These are phyloP conservation scores for Panagrolaimus sp. DNA, from an alignment of 1,140 invertebrate species.

Conservation along the genomic window DNA sequence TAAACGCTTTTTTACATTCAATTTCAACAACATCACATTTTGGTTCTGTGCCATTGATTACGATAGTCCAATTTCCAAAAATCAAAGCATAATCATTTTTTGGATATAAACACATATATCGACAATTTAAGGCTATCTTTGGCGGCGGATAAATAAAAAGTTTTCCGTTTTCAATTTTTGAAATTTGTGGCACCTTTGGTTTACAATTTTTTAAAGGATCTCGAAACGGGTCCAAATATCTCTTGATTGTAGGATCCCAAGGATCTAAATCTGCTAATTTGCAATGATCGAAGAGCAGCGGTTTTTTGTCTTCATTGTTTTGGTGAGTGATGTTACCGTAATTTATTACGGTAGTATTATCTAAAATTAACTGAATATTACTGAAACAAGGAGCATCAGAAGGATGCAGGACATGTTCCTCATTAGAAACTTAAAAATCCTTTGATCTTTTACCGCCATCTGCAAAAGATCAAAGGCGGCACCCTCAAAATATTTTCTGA, in stretches of 20 bases:
- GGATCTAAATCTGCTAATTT: slow-evolving; percentile 23
- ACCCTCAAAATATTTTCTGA: no score
- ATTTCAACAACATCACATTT: slow-evolving; percentile 29
- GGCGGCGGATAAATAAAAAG: not conserved
- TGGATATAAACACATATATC: slow-evolving; percentile 24
- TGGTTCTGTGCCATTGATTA: slow-evolving; percentile 11
- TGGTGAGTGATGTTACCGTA: no score
- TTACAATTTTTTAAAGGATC: slow-evolving; percentile 24
- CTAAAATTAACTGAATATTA: no score
- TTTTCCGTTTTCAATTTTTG: not conserved
- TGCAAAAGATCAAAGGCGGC: no score
- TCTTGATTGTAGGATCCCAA: slow-evolving; percentile 24
- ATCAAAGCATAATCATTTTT: slow-evolving; percentile 16
- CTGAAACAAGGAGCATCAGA: no score
- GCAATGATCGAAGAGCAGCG: slow-evolving; percentile 17
- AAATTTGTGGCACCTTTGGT: not conserved
- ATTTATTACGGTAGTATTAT: no score
- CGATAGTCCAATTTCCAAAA: slow-evolving; percentile 16
- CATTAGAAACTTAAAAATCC: no score
- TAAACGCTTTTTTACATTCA: not conserved
- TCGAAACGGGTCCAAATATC: slow-evolving; percentile 15
- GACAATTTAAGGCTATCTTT: not conserved
- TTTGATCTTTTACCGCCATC: no score
- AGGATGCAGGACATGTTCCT: no score
- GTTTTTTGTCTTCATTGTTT: not conserved